These are phyloP conservation scores for Mionectes olivaceus DNA, from an alignment of 2,797 vertebrate species.

Conservation along the genomic window DNA sequence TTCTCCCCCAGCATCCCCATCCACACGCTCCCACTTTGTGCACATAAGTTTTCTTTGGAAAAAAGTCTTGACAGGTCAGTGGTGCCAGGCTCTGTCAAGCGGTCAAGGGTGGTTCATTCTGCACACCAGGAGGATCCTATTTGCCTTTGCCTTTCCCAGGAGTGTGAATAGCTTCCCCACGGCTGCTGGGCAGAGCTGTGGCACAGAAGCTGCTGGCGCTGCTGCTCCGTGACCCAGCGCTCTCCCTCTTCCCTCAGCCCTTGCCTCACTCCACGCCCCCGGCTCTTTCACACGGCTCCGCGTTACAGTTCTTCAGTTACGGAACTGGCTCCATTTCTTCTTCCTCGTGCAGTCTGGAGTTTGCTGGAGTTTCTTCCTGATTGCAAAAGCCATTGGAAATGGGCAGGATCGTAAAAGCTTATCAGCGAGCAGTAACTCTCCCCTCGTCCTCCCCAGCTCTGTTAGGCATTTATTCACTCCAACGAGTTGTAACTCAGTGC, in stretches of 20 bases:
- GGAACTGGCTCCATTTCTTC: not conserved
- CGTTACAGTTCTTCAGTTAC: not conserved
- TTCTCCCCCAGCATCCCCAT: too few relatives aligned
- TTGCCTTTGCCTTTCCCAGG: not conserved
- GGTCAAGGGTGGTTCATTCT: too few relatives aligned
- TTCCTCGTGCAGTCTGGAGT: not conserved
- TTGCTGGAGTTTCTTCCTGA: not conserved
- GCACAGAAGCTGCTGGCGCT: rapidly evolving
- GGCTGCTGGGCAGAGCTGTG: rapidly evolving
- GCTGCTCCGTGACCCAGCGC: not conserved
- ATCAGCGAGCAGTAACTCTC: not conserved
- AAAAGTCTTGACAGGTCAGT: not conserved
- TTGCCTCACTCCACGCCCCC: not conserved
- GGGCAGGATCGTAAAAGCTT: not conserved
- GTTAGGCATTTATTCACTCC: not conserved
- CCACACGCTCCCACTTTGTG: rapidly evolving
- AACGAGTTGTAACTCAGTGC: rapidly evolving
- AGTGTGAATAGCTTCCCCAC: rapidly evolving
- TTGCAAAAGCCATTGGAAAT: not conserved
- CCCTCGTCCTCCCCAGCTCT: not conserved
- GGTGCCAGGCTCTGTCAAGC: not conserved
- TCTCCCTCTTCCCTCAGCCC: not conserved
- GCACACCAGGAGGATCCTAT: rapidly evolving
- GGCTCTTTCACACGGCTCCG: not conserved
- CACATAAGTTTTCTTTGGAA: not conserved